Percentiles rank a stretch among this genome's conserved stretches.
Evolutionary conservation across 2,797 vertebrate genomes (phyloP).

Genomic region (Microctenopoma steveboyesi): DNA sequence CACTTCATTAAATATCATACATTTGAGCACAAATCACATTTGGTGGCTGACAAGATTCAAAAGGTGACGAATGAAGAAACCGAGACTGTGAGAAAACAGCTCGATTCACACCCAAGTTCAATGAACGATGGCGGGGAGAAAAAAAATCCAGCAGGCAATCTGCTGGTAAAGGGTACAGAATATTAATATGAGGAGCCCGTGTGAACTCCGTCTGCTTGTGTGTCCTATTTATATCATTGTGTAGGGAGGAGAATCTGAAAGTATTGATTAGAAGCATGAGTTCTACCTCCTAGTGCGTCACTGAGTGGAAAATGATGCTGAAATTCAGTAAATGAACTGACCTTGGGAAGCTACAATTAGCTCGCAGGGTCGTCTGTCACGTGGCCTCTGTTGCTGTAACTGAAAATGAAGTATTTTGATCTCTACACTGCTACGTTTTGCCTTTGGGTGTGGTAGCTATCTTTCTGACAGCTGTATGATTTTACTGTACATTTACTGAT

Average conservation of each 20-base stretch:
- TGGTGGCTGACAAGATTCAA: conserved; percentile 18
- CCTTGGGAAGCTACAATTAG: conserved; percentile 26
- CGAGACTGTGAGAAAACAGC: conserved; percentile 11
- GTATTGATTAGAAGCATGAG: conserved; percentile 17
- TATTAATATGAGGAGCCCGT: conserved; percentile 35
- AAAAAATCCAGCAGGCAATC: conserved; percentile 7
- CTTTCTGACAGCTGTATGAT: conserved; percentile 12
- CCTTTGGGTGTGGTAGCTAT: conserved; percentile 14
- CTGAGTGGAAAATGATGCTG: conserved; percentile 35
- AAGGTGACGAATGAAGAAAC: conserved; percentile 47
- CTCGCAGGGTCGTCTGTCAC: conserved; percentile 11
- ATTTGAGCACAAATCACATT: conserved; percentile 25
- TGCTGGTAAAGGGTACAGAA: conserved; percentile 15
- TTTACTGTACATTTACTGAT: conserved; percentile 37
- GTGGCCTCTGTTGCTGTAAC: conserved; percentile 43
- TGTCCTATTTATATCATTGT: conserved; percentile 38
- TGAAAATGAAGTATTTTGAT: conserved; percentile 30
- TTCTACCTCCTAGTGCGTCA: conserved; percentile 8
- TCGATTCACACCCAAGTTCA: conserved; percentile 21
- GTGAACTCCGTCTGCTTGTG: conserved; percentile 11
- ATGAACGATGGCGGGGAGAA: neutral
- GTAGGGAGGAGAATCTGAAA: conserved; percentile 21
- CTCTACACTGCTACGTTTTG: conserved; percentile 8
- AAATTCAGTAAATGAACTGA: conserved; percentile 43
- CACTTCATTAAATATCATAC: conserved; percentile 9